Conservation (phyloP, 2,797 vertebrate species). For the Pangasius djambal region DNA sequence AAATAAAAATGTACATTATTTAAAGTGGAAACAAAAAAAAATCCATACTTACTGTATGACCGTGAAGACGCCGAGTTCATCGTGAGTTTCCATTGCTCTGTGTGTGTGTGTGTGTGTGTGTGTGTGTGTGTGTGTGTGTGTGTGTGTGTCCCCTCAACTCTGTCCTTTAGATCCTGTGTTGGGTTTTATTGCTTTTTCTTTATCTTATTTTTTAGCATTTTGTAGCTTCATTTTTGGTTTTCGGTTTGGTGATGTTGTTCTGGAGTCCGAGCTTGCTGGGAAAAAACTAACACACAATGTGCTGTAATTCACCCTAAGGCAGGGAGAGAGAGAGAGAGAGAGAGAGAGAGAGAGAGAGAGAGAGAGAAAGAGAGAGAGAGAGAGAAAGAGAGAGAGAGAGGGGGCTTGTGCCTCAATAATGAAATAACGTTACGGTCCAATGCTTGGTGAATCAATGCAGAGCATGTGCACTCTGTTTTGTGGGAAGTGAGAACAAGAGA, state of each 20-base stretch:
- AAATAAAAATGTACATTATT: background rate
- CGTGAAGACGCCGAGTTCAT: conserved; percentile 82
- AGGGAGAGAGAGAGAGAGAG: conserved; percentile 59
- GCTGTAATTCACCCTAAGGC: conserved; percentile 63
- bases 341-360: conserved; percentile 48
- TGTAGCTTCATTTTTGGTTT: conserved; percentile 42
- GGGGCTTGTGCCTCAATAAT: conserved; percentile 75
- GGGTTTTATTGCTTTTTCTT: background rate
- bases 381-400: conserved; percentile 44
- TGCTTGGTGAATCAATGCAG: conserved; percentile 85
- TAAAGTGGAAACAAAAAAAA: background rate
- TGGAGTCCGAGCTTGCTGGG: conserved; percentile 51
- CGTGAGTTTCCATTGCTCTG: conserved; percentile 73
- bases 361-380: conserved; percentile 52
- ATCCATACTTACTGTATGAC: conserved; percentile 87
- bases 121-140: conserved; percentile 6
- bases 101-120: background rate
- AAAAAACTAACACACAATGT: conserved; percentile 66
- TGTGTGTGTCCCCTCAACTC: conserved; percentile 44
- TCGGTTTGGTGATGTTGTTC: conserved; percentile 20
- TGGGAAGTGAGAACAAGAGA: conserved; percentile 53
- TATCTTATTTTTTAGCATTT: background rate
- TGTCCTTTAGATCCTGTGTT: conserved; percentile 48
- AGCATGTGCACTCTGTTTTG: conserved; percentile 75
- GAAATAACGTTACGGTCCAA: conserved; percentile 79